Base-by-base conservation (phyloP, 2,888 invertebrate species). In the Stenotaenia linearis region DNA sequence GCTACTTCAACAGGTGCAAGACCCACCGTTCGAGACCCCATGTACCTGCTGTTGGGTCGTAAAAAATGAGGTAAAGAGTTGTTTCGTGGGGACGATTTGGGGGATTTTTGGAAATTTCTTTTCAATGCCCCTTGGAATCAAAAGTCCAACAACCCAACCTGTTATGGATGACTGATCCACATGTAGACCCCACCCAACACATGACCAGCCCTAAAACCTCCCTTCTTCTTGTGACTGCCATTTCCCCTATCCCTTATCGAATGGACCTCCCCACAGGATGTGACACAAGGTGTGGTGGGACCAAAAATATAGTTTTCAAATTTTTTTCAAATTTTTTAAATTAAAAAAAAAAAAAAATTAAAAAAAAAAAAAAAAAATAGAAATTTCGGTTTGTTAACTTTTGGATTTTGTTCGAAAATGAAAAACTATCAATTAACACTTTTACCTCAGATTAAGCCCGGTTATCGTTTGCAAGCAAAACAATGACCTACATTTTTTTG, bases 111-210 rank as follows among this genome's bases (percentile, higher is more conserved):
- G n/a, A n/a, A n/a, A n/a, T n/a, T 69, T 69, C 28, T 28, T 69
- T 50, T 50, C 50, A n/a, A 50, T 69, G 28, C 69, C 69, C 69
- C 69, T 69, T 28, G 23, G 69, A 69, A 69, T 69, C 69, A 69
- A 69, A 69, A 69, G 69, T 69, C 69, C 69, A 69, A 69, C 69
- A 69, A 69, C 69, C 69, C 69, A 69, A 69, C 69, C 69, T 69
- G 69, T 69, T 69, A 69, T 69, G 69, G 69, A 69, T 69, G 69
- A 69, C 69, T 69, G 69, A 69, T 69, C 69, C 69, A 23, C 69
- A 69, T 69, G 69, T 28, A 69, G 69, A 69, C 69, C 69, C 69
- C 69, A 69, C 69, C 69, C 69, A 69, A 69, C 69, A 69, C 69
- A 69, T 69, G 69, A 69, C 69, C 69, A 69, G 69, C 69, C 69